Percentiles rank a stretch among this genome's conserved stretches.
These are phyloP conservation scores for Macropus fuliginosus DNA, from an alignment of 2,797 vertebrate genomes.

Conservation along the genomic window DNA sequence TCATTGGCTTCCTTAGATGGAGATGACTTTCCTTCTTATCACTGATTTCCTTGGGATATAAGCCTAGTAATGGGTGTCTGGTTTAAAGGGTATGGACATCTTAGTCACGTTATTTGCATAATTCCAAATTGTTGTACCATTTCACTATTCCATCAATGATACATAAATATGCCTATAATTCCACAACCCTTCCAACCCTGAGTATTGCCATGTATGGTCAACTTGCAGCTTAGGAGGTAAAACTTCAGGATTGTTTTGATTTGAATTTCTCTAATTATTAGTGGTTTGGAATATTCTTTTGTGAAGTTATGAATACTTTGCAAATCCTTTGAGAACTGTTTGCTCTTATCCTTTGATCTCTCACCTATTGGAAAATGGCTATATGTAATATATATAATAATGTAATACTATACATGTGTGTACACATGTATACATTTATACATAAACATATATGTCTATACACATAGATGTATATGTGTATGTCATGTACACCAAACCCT, in stretches of 20 bases:
- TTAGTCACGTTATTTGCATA: neutral
- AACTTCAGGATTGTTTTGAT: neutral
- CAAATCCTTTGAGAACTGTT: neutral
- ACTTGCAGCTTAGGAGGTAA: neutral
- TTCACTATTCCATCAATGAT: neutral
- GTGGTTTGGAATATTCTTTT: neutral
- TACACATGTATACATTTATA: neutral
- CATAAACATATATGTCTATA: too few relatives aligned
- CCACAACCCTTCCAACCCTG: neutral
- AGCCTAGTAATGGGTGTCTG: neutral
- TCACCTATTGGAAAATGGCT: neutral
- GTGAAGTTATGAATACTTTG: neutral
- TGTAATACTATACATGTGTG: too few relatives aligned
- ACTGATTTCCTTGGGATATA: neutral
- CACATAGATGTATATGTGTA: too few relatives aligned
- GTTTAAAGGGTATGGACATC: neutral
- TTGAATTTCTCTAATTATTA: neutral
- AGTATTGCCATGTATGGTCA: neutral
- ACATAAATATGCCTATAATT: neutral
- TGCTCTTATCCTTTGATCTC: neutral
- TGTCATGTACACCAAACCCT: neutral
- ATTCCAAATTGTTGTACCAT: neutral
- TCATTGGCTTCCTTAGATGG: too few relatives aligned
- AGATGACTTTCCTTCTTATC: neutral
- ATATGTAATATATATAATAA: neutral